Evolutionary conservation across 2,113 vertebrate species (phyloP), one percentile per base, ranked within the genome.

Genomic region (Hystrix cristata): DNA sequence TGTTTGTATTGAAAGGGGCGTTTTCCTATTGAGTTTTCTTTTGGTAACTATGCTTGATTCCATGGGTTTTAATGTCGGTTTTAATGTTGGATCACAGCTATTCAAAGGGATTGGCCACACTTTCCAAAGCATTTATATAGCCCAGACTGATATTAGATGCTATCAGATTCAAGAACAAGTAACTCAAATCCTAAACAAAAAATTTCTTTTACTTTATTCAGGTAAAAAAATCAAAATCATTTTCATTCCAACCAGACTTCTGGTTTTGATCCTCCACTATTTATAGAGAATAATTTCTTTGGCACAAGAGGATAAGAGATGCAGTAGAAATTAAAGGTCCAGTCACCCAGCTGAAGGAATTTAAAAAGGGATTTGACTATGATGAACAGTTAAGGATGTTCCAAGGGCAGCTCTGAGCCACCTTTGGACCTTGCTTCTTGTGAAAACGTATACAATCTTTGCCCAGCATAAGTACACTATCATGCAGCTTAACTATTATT

Each of bases 181-280:
- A 82, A 57, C 46, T 71, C 18, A 86, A 43, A 78, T 38, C 31
- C 53, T 90, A 82, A 82, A 55, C 7, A 80, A 27, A 94, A 82
- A 8, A 82, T 57, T 78, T 92, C 29, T 18, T 10, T 87, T 82
- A 31, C 71, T 95, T 93, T 93, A 51, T 27, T 48, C 84, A 71
- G 60, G 48, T 81, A 87, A 80, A 18, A 96, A 72, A 91, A 80
- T 79, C 9, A 79, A 93, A 90, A 55, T 78, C 86, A 90, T 25
- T 87, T 91, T 96, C 57, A 71, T 90, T 67, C 10, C 34, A 53
- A 27, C 55, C 27, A 71, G 5, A 87, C 2, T 59, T 83, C 21
- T 53, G 67, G 53, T 46, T 29, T 62, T 90, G 18, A 62, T 12
- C 8, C 64, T 76, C 69, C 48, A 6, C 21, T 92, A 10, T 72